Evolutionary conservation across 2,113 vertebrate genomes (phyloP).

Genomic region (Morphnarchus princeps): DNA sequence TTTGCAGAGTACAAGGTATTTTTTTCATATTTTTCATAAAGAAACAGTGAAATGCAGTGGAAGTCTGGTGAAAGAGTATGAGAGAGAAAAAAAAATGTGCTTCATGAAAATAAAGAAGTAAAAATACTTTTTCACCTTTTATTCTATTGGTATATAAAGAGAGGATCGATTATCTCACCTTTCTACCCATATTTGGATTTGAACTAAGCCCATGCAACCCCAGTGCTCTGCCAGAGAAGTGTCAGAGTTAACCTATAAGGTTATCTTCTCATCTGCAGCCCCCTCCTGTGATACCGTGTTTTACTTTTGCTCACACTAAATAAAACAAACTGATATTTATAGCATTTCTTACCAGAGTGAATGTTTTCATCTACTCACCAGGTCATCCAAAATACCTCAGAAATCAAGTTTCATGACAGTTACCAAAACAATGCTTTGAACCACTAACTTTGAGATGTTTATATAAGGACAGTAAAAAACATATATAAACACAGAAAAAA

Average conservation of each 20-base stretch:
- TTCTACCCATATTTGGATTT: not conserved
- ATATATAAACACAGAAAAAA: not conserved
- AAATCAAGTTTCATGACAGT: conserved; percentile 10
- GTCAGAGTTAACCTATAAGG: not conserved
- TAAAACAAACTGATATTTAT: not conserved
- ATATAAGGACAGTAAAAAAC: not conserved
- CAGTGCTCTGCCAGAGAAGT: not conserved
- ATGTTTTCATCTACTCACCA: not conserved
- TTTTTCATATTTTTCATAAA: not conserved
- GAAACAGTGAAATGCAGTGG: not conserved
- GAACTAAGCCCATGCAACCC: not conserved
- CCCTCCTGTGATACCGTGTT: not conserved
- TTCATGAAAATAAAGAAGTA: not conserved
- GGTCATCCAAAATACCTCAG: conserved; percentile 29
- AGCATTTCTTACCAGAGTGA: not conserved
- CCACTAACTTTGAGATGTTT: not conserved
- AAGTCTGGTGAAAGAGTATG: not conserved
- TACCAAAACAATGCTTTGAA: not conserved
- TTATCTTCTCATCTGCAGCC: not conserved
- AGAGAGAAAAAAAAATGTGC: not conserved
- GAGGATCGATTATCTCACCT: not conserved
- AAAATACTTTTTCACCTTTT: not conserved
- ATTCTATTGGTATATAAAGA: not conserved
- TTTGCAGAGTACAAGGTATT: not conserved
- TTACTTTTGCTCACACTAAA: not conserved